These are phyloP conservation scores for Hippoglossus stenolepis DNA, from an alignment of 2,113 vertebrate genomes.

Conservation along the genomic window DNA sequence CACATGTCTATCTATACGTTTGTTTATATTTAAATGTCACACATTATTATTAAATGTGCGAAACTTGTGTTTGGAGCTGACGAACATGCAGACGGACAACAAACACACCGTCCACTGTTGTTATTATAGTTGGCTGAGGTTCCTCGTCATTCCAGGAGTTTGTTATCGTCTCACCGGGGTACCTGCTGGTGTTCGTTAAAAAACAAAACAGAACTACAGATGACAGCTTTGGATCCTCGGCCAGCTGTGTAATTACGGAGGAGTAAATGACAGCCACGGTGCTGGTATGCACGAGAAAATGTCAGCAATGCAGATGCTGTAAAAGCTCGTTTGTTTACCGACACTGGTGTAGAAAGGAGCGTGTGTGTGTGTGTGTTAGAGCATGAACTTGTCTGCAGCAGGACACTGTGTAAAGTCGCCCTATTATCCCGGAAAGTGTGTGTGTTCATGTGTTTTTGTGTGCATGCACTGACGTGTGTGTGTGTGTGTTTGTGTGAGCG, in stretches of 20 bases:
- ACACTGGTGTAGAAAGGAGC: background rate
- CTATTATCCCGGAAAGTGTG: background rate
- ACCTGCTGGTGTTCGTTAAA: constrained; percentile 2
- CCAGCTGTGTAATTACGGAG: constrained; percentile 67
- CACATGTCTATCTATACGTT: background rate
- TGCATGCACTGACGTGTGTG: background rate
- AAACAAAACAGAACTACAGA: background rate
- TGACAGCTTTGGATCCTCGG: constrained; percentile 42
- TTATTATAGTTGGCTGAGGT: background rate
- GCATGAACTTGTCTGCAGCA: background rate
- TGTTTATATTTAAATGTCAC: constrained; percentile 3
- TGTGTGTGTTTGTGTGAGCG: constrained; percentile 17
- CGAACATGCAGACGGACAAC: background rate
- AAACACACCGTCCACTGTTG: background rate
- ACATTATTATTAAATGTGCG: background rate
- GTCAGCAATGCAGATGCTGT: constrained; percentile 58
- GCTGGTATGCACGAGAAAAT: constrained; percentile 50
- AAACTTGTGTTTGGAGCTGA: background rate
- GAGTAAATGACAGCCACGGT: constrained; percentile 52
- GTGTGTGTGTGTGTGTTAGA: constrained; percentile 14
- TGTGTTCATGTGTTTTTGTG: background rate
- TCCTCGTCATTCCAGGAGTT: constrained; percentile 16
- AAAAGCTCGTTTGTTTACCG: constrained; percentile 43
- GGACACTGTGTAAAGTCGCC: background rate
- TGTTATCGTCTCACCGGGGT: constrained; percentile 37